These are phyloP conservation scores for Enteromius unitaeniatus DNA, from an alignment of 2,797 vertebrate genomes.

Conservation along the genomic window DNA sequence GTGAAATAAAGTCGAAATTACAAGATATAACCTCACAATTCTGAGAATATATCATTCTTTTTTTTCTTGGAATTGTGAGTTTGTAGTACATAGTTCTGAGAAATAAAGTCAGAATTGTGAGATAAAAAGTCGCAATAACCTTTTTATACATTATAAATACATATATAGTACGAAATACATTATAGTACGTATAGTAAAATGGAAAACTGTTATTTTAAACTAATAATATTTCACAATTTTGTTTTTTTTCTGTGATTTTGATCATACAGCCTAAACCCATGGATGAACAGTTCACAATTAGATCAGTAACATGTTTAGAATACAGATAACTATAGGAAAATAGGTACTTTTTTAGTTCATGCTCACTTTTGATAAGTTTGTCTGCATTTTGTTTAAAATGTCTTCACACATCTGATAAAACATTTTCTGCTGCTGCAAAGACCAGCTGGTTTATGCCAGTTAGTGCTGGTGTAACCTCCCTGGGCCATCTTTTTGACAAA, in stretches of 20 bases:
- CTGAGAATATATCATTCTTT: too few species aligned
- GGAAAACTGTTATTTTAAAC: too few species aligned
- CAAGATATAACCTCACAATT: too few species aligned
- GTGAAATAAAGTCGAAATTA: too few species aligned
- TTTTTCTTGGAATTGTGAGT: too few species aligned
- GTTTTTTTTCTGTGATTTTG: background rate
- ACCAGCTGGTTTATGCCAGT: background rate
- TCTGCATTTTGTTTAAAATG: background rate
- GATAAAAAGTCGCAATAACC: too few species aligned
- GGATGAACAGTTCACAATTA: background rate
- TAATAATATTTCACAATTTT: too few species aligned
- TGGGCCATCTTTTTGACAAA: background rate
- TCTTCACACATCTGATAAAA: background rate
- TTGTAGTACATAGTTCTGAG: too few species aligned
- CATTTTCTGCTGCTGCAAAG: background rate
- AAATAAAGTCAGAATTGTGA: too few species aligned
- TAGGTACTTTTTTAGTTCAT: background rate
- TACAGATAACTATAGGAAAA: background rate
- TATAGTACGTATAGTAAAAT: too few species aligned
- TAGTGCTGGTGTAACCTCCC: background rate
- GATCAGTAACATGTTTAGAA: background rate
- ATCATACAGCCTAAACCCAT: background rate
- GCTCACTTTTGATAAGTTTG: background rate
- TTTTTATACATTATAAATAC: too few species aligned
- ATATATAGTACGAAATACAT: too few species aligned